Conservation (phyloP, 2,797 vertebrate species). For the Myoxocephalus aenaeus region DNA sequence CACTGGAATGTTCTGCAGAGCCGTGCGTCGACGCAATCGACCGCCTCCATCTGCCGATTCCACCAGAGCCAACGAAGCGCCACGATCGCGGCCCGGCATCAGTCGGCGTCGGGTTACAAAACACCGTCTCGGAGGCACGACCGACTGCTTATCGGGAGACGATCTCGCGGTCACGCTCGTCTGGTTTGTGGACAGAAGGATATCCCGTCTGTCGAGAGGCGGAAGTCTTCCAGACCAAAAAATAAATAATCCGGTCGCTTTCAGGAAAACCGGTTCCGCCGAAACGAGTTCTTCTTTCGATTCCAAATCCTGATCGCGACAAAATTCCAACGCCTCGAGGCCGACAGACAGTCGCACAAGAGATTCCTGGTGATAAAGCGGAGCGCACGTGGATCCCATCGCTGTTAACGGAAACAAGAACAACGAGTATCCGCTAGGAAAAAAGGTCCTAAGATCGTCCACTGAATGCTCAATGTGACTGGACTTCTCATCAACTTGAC, state of each 20-base stretch:
- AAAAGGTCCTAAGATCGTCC: too few relatives aligned
- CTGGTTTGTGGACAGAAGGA: slow-evolving; percentile 57
- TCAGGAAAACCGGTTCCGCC: slow-evolving; percentile 17
- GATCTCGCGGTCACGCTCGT: slow-evolving; percentile 32
- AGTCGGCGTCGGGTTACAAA: background rate
- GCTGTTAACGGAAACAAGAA: background rate
- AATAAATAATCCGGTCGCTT: slow-evolving; percentile 24
- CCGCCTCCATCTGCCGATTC: background rate
- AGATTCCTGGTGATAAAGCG: background rate
- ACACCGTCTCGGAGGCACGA: slow-evolving; percentile 1
- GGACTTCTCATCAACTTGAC: too few relatives aligned
- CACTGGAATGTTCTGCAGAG: background rate
- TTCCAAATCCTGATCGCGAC: too few relatives aligned
- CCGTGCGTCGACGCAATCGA: background rate
- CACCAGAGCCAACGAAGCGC: background rate
- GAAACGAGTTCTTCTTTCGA: too few relatives aligned
- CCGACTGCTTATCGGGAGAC: slow-evolving; percentile 36
- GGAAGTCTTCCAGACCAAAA: slow-evolving; percentile 28
- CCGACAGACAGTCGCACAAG: background rate
- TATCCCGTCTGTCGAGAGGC: slow-evolving; percentile 53
- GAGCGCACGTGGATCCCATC: background rate
- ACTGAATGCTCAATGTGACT: too few relatives aligned
- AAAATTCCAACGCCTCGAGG: too few relatives aligned
- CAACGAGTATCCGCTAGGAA: background rate
- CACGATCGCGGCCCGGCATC: background rate